Evolutionary conservation across 2,888 invertebrate species (phyloP).

Genomic region (Axea sp.): DNA sequence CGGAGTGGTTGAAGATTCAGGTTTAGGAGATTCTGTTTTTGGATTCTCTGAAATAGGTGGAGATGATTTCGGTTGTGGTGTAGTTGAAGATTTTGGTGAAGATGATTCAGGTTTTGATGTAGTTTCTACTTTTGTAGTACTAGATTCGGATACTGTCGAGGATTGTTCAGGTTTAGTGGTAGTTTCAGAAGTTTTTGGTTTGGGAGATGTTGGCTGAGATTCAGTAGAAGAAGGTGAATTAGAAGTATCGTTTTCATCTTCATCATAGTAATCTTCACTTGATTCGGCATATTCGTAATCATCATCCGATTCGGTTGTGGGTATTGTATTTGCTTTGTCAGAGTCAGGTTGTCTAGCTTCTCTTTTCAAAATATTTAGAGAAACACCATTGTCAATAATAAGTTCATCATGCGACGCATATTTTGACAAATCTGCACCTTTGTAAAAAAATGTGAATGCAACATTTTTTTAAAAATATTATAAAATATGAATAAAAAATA

Average conservation of each 20-base stretch:
- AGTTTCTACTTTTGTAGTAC: conserved; percentile 5
- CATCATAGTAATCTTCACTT: conserved; percentile 35
- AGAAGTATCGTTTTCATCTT: conserved; percentile 25
- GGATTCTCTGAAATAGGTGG: too few species aligned
- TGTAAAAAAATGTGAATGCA: conserved; percentile 30
- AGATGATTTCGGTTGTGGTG: too few species aligned
- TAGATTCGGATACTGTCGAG: neutral
- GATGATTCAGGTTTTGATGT: conserved; percentile 7
- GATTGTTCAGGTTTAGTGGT: conserved; percentile 5
- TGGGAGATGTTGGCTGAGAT: conserved; percentile 4
- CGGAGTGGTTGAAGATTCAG: conserved; percentile 10
- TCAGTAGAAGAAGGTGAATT: conserved; percentile 7
- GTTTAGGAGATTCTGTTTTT: conserved; percentile 10
- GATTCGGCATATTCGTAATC: conserved; percentile 48
- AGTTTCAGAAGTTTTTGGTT: conserved; percentile 13
- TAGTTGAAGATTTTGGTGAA: conserved; percentile 11
- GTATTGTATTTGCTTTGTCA: conserved; percentile 48
- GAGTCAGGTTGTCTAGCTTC: conserved; percentile 38
- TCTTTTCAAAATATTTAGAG: conserved; percentile 42
- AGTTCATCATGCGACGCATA: conserved; percentile 15
- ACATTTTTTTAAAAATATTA: neutral
- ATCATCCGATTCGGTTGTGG: conserved; percentile 44
- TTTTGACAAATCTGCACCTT: conserved; percentile 48
- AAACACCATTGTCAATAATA: conserved; percentile 12
- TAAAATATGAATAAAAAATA: too few species aligned